phyloP scores from a whole-genome alignment of 1,140 invertebrate species.

The Orius laevigatus region DNA sequence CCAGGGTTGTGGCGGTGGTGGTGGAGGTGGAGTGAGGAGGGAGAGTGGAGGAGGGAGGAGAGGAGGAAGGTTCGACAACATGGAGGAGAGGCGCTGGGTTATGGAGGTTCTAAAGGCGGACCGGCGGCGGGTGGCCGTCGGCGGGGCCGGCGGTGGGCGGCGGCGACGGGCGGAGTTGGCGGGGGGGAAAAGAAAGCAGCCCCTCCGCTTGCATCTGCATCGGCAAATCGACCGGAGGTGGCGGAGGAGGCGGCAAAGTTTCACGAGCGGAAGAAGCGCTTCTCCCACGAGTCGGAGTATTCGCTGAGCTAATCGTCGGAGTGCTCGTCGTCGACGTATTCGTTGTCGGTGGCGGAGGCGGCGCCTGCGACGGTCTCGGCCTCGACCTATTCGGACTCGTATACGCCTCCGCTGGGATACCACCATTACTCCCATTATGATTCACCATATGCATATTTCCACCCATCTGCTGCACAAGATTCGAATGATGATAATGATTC shows the following conservation, averaged over 20 bases:
- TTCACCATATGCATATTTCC: no score
- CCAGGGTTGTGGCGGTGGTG: no score
- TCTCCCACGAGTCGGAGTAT: conserved; percentile 48
- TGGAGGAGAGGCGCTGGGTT: conserved; percentile 50
- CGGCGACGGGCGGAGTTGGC: conserved; percentile 22
- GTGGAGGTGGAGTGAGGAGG: no score
- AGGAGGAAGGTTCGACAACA: no score
- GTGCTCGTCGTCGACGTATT: conserved; percentile 36
- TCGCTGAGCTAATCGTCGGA: conserved; percentile 43
- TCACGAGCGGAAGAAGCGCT: conserved; percentile 50
- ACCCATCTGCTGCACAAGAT: no score
- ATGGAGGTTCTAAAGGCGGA: conserved; percentile 38
- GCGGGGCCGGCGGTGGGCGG: conserved; percentile 24
- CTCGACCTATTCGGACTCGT: conserved; percentile 29
- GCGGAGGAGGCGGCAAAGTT: conserved; percentile 72
- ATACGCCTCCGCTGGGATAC: conserved; percentile 18
- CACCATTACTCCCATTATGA: neutral
- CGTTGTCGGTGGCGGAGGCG: conserved; percentile 64
- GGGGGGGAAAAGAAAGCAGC: conserved; percentile 21
- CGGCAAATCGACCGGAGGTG: conserved; percentile 41
- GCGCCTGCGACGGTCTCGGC: conserved; percentile 58
- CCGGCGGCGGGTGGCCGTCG: conserved; percentile 35
- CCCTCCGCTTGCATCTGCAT: conserved; percentile 25
- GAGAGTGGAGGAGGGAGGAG: no score
- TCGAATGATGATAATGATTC: neutral